Evolutionary conservation across 2,888 invertebrate genomes (phyloP).

Genomic region (Tromatobia lineatoria): DNA sequence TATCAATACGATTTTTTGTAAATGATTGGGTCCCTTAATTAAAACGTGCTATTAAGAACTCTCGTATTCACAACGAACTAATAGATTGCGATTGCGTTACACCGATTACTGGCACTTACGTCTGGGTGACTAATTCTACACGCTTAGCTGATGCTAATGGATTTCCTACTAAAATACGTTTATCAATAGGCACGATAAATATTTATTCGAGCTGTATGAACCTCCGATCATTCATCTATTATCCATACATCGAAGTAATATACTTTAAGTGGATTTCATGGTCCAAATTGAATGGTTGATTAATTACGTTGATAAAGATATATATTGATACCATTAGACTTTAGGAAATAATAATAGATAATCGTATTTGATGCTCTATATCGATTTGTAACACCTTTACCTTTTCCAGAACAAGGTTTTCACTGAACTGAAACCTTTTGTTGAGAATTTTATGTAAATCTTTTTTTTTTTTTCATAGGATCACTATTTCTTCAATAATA

Average conservation of each 20-base stretch:
- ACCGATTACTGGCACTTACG: constrained; percentile 30
- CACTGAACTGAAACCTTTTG: no score
- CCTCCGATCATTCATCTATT: not conserved
- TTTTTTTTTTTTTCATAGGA: no score
- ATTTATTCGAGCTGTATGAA: not conserved
- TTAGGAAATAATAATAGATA: not conserved
- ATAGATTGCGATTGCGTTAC: constrained; percentile 36
- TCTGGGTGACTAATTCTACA: constrained; percentile 24
- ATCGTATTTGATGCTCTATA: no score
- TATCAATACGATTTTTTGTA: no score
- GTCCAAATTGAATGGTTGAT: not conserved
- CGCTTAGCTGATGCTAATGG: not conserved
- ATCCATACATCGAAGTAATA: not conserved
- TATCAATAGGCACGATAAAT: not conserved
- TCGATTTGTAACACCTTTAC: no score
- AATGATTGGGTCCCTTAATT: no score
- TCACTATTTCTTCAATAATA: no score
- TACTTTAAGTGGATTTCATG: not conserved
- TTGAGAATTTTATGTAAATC: no score
- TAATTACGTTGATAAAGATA: not conserved
- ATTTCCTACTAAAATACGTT: constrained; percentile 24
- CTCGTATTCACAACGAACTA: not conserved
- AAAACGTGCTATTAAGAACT: no score
- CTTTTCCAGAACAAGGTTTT: no score
- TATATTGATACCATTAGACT: not conserved